These are phyloP conservation scores for Nowickia ferox DNA, from an alignment of 2,888 invertebrate species.

Conservation along the genomic window DNA sequence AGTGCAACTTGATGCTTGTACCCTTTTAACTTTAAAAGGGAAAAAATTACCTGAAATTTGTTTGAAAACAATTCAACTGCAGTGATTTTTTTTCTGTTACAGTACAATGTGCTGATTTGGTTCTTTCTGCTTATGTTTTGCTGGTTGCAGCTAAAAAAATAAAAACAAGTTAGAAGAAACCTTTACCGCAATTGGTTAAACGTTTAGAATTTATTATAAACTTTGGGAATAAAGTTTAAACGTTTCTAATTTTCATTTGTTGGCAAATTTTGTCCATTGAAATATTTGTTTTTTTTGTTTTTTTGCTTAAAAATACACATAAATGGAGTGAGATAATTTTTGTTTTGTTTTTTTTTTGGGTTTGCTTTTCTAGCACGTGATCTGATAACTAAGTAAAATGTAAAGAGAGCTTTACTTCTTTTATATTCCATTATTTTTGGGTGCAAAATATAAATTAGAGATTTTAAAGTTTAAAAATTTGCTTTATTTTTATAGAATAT, in stretches of 20 bases:
- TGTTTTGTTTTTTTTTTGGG: constrained; percentile 14
- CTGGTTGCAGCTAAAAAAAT: not conserved
- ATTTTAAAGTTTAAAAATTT: constrained; percentile 28
- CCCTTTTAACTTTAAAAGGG: not conserved
- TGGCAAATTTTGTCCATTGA: constrained; percentile 29
- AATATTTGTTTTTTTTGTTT: not conserved
- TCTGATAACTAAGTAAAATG: constrained; percentile 54
- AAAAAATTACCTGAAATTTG: constrained; percentile 19
- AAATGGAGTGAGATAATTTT: constrained; percentile 40
- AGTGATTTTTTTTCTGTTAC: constrained; percentile 4
- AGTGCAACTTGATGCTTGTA: not conserved
- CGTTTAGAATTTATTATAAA: constrained; percentile 60
- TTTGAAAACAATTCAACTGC: constrained; percentile 57
- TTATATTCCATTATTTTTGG: not conserved
- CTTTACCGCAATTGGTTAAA: constrained; percentile 57
- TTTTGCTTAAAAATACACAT: not conserved
- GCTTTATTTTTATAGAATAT: not conserved
- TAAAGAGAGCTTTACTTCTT: constrained; percentile 15
- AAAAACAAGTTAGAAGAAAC: constrained; percentile 20
- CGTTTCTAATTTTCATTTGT: constrained; percentile 53
- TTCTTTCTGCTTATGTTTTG: constrained; percentile 15
- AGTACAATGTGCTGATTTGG: constrained; percentile 23
- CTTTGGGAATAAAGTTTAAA: constrained; percentile 57
- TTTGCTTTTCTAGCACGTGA: constrained; percentile 54
- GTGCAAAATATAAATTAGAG: constrained; percentile 18